These are phyloP conservation scores for Rotaria macrura DNA, from an alignment of 2,888 invertebrate species.

Conservation along the genomic window DNA sequence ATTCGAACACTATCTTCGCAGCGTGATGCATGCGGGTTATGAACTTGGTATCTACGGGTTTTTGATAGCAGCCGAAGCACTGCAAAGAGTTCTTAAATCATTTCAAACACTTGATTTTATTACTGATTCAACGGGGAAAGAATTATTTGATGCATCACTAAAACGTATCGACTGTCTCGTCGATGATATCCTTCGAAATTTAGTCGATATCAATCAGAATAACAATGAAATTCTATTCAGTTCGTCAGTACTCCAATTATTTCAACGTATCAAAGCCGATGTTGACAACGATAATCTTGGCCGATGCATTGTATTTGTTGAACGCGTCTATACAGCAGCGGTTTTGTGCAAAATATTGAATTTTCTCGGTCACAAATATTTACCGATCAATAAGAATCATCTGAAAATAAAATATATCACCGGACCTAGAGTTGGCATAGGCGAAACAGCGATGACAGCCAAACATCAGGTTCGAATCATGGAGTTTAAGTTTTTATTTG, in stretches of 20 bases:
- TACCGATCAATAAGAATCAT: too few species aligned
- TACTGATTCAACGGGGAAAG: not conserved
- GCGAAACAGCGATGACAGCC: not conserved
- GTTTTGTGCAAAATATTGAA: not conserved
- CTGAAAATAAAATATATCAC: not conserved
- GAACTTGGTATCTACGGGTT: not conserved
- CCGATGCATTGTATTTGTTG: slow-evolving; percentile 17
- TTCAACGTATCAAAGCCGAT: not conserved
- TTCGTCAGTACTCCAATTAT: not conserved
- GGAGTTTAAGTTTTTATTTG: not conserved
- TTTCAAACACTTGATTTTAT: not conserved
- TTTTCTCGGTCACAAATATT: not conserved
- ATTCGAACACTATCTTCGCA: not conserved
- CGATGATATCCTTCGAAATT: not conserved
- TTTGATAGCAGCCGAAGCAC: not conserved
- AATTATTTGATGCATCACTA: not conserved
- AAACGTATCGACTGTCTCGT: not conserved
- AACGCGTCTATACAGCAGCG: not conserved
- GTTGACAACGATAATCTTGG: too few species aligned
- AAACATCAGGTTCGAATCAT: not conserved
- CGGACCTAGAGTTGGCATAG: not conserved
- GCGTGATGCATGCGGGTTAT: not conserved
- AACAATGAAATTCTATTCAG: not conserved
- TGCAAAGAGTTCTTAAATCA: not conserved
- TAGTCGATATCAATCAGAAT: not conserved